Base-by-base conservation (phyloP, 2,797 vertebrate species). In the Tenualosa thibaudeaui region DNA sequence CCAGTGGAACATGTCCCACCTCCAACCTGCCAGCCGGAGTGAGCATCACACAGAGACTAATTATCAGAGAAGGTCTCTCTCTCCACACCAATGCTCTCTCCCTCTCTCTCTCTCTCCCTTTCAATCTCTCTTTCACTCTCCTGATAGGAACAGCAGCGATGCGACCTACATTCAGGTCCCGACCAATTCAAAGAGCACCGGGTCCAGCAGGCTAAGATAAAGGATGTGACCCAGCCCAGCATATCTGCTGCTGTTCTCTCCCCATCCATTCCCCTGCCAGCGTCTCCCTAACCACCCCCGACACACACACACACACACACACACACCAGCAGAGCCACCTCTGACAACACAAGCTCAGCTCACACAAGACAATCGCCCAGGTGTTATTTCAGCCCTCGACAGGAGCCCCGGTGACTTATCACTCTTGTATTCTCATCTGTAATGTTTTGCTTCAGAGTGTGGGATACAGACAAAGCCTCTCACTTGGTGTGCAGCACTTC, bases 11-110 rank as follows among this genome's bases (percentile, higher is more conserved):
- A 91, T 81, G 93, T 90, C 94, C 93, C 93, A 90, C 87, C 94
- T 93, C 87, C 94, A 89, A 90, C 94, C 90, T 90, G 94, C 94
- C 92, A 92, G 86, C 10, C 84, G 92, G 90, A 83, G 91, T 93
- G 90, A 94, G 93, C 94, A 91, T 92, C 95, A 93, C 95, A 92
- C 92, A 92, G 94, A 96, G 94, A 95, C 93, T 95, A 94, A 96
- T 96, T 96, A 96, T 89, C 86, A 91, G 85, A 88, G 87, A 92
- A 94, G 94, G 90, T 68, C 90, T 91, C 75, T 82, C 86, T 82
- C 90, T 92, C 86, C 81, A 90, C 92, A 90, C 91, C 89, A 58
- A 12, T 53, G 43, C 49, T 26, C 68, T 54, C 81, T 46, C n/a
- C 65, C 62, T 26, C 46, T 31, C 26, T 49, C 37, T 26, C 19